Evolutionary conservation across 2,797 vertebrate genomes (phyloP).

Genomic region (Kryptopterus vitreolus): DNA sequence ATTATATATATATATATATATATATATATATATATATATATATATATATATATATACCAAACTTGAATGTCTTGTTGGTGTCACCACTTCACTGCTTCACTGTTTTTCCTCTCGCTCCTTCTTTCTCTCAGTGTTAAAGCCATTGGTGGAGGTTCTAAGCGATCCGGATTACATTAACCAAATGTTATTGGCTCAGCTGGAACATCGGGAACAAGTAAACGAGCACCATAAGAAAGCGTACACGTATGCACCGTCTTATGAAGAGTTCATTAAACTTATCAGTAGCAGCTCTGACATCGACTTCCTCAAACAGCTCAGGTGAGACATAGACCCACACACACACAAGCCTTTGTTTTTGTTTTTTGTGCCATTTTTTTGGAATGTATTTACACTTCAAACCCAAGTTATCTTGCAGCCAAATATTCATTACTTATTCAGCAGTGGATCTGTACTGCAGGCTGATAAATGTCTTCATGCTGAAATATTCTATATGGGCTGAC

Average conservation of each 20-base stretch:
- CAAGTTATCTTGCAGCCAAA: background rate
- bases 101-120: background rate
- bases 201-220: conserved; percentile 90
- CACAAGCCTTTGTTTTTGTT: background rate
- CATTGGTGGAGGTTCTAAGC: conserved; percentile 89
- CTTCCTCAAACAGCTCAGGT: conserved; percentile 98
- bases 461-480: background rate
- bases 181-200: conserved; percentile 91
- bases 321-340: background rate
- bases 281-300: conserved; percentile 89
- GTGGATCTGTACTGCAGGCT: too few relatives aligned
- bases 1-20: too few relatives aligned
- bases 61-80: background rate
- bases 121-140: conserved; percentile 82
- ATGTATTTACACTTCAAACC: background rate
- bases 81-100: background rate
- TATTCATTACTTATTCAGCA: background rate
- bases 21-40: too few relatives aligned
- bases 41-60: too few relatives aligned
- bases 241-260: conserved; percentile 95
- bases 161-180: conserved; percentile 96
- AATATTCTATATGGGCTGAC: conserved; percentile 14
- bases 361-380: background rate
- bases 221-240: conserved; percentile 96
- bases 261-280: conserved; percentile 98